Evolutionary conservation across 2,797 vertebrate species (phyloP).

Genomic region (Muscicapa striata): DNA sequence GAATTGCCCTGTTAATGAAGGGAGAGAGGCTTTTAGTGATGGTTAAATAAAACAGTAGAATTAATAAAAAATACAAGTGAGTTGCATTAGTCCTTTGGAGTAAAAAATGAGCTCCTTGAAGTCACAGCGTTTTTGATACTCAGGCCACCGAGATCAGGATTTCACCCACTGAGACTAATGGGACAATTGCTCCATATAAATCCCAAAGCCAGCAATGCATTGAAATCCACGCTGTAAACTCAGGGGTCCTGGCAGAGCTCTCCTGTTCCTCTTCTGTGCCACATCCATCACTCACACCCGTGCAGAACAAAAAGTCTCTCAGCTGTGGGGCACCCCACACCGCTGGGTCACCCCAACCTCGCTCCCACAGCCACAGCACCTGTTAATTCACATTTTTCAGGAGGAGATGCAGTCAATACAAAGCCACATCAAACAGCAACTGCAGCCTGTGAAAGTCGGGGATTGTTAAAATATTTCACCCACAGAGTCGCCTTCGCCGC

Average conservation of each 20-base stretch:
- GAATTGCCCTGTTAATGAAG: not conserved
- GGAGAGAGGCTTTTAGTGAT: conserved; percentile 22
- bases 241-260: not conserved
- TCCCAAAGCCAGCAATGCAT: not conserved
- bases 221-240: not conserved
- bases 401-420: not conserved
- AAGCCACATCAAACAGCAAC: not conserved
- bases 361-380: not conserved
- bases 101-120: not conserved
- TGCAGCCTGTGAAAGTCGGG: fast-evolving
- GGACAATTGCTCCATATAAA: not conserved
- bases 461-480: not conserved
- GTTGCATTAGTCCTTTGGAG: not conserved
- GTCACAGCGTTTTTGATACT: not conserved
- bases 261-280: fast-evolving
- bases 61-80: not conserved
- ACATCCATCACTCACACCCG: fast-evolving
- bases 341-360: not conserved
- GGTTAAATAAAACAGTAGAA: conserved; percentile 9
- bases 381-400: not conserved
- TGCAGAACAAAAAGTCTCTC: not conserved
- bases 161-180: not conserved
- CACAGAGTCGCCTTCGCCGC: not conserved
- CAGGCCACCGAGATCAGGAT: not conserved
- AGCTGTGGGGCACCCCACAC: not conserved